phyloP scores from a whole-genome alignment of 2,797 vertebrate genomes.

The Channallabes apus region DNA sequence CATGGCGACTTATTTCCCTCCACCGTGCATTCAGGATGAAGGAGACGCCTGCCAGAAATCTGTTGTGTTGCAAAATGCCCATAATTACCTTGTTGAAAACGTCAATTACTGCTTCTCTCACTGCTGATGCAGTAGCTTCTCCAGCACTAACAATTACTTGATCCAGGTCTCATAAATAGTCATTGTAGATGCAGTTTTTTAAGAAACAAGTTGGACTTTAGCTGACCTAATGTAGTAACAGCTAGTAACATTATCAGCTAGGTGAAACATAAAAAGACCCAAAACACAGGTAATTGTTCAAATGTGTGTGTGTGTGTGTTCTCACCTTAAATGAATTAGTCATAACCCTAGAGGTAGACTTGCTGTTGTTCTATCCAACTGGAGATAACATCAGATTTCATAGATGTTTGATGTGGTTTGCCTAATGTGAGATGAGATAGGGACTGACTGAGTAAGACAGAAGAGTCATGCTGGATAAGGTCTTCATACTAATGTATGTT shows the following conservation, averaged over 20 bases:
- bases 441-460: conserved; percentile 29
- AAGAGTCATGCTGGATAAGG: conserved; percentile 30
- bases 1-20: conserved; percentile 56
- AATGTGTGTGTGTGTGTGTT: conserved; percentile 13
- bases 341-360: conserved; percentile 26
- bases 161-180: conserved; percentile 57
- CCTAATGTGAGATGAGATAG: conserved; percentile 22
- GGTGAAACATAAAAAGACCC: background rate
- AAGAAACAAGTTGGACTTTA: conserved; percentile 27
- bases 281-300: conserved; percentile 8
- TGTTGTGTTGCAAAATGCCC: conserved; percentile 61
- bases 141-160: conserved; percentile 54
- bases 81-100: conserved; percentile 72
- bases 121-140: conserved; percentile 48
- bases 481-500: background rate
- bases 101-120: conserved; percentile 64
- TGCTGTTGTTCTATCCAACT: conserved; percentile 19
- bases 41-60: conserved; percentile 56
- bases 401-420: conserved; percentile 29
- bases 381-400: conserved; percentile 11
- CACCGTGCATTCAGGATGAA: conserved; percentile 53
- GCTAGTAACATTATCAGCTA: background rate
- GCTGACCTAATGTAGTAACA: background rate
- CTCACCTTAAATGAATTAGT: background rate
- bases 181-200: conserved; percentile 51